phyloP scores from a whole-genome alignment of 30 jellyfish, hydroid and myxozoan species.

The Rhopilema esculentum region DNA sequence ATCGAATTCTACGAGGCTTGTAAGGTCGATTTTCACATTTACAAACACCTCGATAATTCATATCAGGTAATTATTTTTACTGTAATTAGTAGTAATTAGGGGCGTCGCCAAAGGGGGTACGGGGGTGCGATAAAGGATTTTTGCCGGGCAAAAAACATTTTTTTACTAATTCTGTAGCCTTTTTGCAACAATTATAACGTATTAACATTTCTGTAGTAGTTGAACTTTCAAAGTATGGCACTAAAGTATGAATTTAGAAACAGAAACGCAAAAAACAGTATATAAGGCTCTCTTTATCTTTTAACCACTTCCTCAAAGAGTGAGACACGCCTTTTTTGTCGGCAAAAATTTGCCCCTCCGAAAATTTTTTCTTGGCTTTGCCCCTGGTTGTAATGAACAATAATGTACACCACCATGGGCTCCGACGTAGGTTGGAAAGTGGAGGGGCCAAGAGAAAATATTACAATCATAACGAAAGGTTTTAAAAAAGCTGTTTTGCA shows the following conservation, averaged over 20 bases:
- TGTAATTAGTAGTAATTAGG: neutral
- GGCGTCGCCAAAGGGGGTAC: neutral
- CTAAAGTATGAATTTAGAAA: neutral
- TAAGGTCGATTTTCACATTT: neutral
- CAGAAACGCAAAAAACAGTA: neutral
- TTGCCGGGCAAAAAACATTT: neutral
- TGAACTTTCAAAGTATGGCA: neutral
- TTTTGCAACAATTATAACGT: neutral
- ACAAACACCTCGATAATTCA: neutral
- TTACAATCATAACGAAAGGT: neutral
- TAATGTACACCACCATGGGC: neutral
- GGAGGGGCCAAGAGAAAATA: neutral
- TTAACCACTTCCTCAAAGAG: neutral
- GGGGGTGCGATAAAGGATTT: neutral
- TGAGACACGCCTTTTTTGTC: neutral
- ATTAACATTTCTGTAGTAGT: neutral
- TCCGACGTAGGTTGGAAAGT: neutral
- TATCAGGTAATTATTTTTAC: slow-evolving; percentile 9
- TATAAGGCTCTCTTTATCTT: neutral
- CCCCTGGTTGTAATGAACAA: neutral
- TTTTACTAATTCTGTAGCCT: neutral
- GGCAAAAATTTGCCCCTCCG: neutral
- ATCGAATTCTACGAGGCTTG: slow-evolving; percentile 18
- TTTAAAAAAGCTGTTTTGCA: neutral
- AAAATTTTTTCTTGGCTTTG: neutral